Evolutionary conservation across 2,113 vertebrate genomes (phyloP), one percentile per base, ranked within the genome.

Genomic region (Guaruba guarouba): DNA sequence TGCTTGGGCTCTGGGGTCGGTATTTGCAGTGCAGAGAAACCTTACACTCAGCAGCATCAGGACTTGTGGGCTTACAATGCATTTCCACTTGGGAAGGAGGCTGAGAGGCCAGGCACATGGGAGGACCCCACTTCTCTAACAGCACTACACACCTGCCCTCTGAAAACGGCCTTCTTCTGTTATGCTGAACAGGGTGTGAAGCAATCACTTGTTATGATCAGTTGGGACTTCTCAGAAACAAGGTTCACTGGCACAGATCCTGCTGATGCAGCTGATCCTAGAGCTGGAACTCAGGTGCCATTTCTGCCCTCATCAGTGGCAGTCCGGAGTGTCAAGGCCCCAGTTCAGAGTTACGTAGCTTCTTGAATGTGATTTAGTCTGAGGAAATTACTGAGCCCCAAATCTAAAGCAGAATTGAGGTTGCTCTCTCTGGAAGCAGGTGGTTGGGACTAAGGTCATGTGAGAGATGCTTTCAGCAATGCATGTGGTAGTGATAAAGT

Each of bases 381-480:
- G 81, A 71, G 41, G 71, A 90, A 91, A 43, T 39, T 46, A 68
- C 55, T 17, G 33, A 55, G 43, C 77, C 68, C 67, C 75, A 69
- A 73, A 79, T 67, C 31, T 44, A 69, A 92, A 76, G 82, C 54
- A 76, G 59, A 63, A 86, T 27, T 83, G 75, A 85, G 90, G 71
- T 82, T 78, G 7, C 15, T 71, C 3, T 82, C 66, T 22, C 88
- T 85, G 67, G 70, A 90, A 96, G 95, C 48, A 55, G 64, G 80
- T 89, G 35, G 13, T 28, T 86, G 69, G 51, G 69, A 84, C 48
- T 35, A 63, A 83, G 73, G 89, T 91, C 0, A 0, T 43, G 17
- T 73, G 75, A 82, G 86, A 93, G 74, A 70, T 78, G 61, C 93
- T 94, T 95, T 96, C 86, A 78, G 55, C 19, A 28, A 51, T 76